These are phyloP conservation scores for Ameiurus melas DNA, from an alignment of 2,113 vertebrate species.

Conservation along the genomic window DNA sequence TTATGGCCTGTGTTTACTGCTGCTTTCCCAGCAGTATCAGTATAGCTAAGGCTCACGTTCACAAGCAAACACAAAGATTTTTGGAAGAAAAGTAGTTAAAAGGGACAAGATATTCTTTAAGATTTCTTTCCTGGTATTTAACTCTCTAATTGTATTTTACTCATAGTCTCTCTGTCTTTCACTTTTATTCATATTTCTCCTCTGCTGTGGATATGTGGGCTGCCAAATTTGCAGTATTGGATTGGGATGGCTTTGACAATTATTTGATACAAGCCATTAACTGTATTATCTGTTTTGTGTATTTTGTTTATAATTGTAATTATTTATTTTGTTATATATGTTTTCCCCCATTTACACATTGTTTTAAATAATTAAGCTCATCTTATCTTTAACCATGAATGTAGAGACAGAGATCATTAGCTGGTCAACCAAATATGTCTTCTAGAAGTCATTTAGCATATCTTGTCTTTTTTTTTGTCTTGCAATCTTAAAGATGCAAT, in stretches of 20 bases:
- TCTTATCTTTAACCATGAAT: conserved; percentile 24
- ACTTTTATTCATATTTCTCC: conserved; percentile 7
- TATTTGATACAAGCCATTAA: conserved; percentile 31
- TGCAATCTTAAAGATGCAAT: background rate
- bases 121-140: background rate
- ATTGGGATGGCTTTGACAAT: conserved; percentile 30
- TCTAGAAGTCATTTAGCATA: conserved; percentile 12
- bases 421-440: conserved; percentile 33
- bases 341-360: conserved; percentile 16
- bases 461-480: background rate
- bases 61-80: conserved; percentile 11
- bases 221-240: conserved; percentile 45
- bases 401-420: conserved; percentile 4
- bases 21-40: conserved; percentile 44
- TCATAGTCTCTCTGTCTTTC: conserved; percentile 32
- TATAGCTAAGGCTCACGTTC: background rate
- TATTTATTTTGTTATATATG: conserved; percentile 57
- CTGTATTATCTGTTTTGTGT: conserved; percentile 23
- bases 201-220: conserved; percentile 44
- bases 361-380: conserved; percentile 25
- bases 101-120: conserved; percentile 1
- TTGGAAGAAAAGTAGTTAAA: background rate
- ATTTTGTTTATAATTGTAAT: conserved; percentile 30
- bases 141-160: conserved; percentile 44
- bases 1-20: conserved; percentile 63